Conservation (phyloP, 2,113 vertebrate genomes). For the Nyctibius bracteatus region DNA sequence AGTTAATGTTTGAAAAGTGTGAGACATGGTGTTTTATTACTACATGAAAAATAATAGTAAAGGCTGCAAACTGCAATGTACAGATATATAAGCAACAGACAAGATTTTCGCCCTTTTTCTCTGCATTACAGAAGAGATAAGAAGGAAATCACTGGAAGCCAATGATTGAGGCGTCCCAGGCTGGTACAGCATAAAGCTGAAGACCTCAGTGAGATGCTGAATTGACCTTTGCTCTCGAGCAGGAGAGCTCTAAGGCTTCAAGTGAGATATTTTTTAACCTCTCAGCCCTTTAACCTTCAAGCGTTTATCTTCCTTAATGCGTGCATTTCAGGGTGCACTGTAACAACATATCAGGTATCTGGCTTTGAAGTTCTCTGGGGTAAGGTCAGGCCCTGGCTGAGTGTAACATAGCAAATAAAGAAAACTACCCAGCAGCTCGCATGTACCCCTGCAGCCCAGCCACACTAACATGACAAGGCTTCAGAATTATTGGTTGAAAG, state of each 20-base stretch:
- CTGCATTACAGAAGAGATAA: not conserved
- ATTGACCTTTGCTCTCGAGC: not conserved
- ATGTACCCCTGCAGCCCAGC: not conserved
- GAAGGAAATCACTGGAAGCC: not conserved
- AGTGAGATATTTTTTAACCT: not conserved
- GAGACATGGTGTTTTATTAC: not conserved
- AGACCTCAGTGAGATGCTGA: not conserved
- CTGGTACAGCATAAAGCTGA: not conserved
- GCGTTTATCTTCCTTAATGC: not conserved
- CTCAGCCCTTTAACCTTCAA: conserved; percentile 16
- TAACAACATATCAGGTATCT: not conserved
- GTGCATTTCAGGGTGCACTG: not conserved
- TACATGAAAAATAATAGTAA: not conserved
- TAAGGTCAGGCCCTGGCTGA: not conserved
- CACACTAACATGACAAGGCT: not conserved
- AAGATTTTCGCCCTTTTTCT: not conserved
- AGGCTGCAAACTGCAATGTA: not conserved
- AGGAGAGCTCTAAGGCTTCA: conserved; percentile 19
- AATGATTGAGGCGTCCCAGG: not conserved
- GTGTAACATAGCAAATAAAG: not conserved
- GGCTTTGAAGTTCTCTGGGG: not conserved
- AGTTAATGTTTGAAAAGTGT: not conserved
- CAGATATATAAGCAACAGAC: not conserved
- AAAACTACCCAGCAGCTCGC: not conserved
- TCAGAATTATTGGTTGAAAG: not conserved